Conservation (phyloP, 2,113 vertebrate species). For the Phodopus roborovskii region DNA sequence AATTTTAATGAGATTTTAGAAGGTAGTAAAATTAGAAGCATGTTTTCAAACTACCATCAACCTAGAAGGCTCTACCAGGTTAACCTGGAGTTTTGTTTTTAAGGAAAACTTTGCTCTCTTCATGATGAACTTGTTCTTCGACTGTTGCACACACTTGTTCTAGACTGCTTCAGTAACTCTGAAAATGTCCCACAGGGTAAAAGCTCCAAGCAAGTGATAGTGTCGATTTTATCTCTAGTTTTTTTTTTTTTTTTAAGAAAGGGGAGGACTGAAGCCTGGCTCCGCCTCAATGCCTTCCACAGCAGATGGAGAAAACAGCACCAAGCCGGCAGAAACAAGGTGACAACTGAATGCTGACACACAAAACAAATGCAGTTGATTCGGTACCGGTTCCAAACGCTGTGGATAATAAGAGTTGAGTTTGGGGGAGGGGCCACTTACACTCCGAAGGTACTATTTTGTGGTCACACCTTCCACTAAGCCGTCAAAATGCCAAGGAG, state of each 20-base stretch:
- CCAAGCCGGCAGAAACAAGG: background rate
- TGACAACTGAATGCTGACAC: background rate
- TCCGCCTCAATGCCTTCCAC: background rate
- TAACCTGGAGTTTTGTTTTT: background rate
- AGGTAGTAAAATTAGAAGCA: background rate
- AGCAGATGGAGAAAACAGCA: background rate
- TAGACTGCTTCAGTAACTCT: too few relatives aligned
- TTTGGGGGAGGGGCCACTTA: background rate
- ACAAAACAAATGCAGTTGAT: background rate
- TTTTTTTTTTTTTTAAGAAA: background rate
- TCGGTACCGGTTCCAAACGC: background rate
- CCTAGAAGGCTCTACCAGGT: background rate
- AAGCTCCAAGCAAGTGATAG: background rate
- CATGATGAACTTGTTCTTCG: background rate
- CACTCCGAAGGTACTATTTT: background rate
- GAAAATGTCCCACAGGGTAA: background rate
- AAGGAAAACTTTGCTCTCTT: background rate
- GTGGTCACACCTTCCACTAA: background rate
- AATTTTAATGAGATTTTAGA: background rate
- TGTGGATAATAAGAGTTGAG: too few relatives aligned
- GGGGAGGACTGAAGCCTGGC: background rate
- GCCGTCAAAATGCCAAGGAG: background rate
- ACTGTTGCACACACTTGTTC: background rate
- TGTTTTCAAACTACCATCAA: background rate
- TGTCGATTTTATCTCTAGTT: background rate